Percentiles rank a stretch among this genome's conserved stretches.
These are phyloP conservation scores for Momotus momota DNA, from an alignment of 2,797 vertebrate genomes.

Conservation along the genomic window DNA sequence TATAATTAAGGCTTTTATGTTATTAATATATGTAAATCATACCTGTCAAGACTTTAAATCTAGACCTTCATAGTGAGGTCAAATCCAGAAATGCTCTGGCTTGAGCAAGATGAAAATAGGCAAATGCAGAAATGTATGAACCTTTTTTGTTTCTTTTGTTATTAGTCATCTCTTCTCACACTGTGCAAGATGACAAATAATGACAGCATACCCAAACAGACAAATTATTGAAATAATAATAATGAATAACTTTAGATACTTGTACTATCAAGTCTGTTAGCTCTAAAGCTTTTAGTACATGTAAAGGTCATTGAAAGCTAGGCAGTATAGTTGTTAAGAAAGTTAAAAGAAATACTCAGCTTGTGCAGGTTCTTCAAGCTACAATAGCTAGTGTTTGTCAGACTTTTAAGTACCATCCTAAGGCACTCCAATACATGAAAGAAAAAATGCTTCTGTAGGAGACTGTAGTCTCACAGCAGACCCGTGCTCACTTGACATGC, in stretches of 20 bases:
- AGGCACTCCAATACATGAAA: not conserved
- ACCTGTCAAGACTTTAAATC: not conserved
- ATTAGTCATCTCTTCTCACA: not conserved
- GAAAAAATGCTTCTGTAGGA: not conserved
- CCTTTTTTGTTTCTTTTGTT: not conserved
- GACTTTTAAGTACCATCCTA: constrained; percentile 38
- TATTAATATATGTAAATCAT: not conserved
- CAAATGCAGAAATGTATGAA: not conserved
- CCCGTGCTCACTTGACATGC: fast-evolving
- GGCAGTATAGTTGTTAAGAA: not conserved
- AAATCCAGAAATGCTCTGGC: not conserved
- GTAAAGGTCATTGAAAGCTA: not conserved
- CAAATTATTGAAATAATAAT: not conserved
- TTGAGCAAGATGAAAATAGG: not conserved
- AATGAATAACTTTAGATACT: not conserved
- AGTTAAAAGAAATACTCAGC: constrained; percentile 17
- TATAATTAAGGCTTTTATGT: not conserved
- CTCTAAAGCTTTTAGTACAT: not conserved
- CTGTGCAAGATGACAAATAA: not conserved
- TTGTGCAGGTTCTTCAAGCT: constrained; percentile 13
- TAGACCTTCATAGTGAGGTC: not conserved
- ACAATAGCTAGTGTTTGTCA: constrained; percentile 33
- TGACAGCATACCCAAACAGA: not conserved
- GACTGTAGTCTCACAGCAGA: not conserved
- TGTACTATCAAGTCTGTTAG: not conserved